Evolutionary conservation across 2,888 invertebrate genomes (phyloP).

Genomic region (Himalopsyche anomala): DNA sequence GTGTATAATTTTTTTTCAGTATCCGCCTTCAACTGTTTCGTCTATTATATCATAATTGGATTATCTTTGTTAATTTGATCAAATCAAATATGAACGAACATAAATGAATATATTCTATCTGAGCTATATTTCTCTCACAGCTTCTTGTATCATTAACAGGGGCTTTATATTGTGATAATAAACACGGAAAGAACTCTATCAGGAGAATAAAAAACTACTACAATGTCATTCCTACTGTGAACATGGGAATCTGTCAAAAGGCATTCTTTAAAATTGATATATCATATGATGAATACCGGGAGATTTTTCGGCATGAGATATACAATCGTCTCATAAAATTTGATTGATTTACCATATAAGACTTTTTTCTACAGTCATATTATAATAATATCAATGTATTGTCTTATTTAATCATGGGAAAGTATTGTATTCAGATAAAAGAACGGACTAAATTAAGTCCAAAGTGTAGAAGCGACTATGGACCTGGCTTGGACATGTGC

Average conservation of each 20-base stretch:
- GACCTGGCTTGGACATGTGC: no score
- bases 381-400: no score
- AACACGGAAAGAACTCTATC: neutral
- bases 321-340: neutral
- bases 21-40: constrained; percentile 57
- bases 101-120: neutral
- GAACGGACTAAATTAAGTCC: no score
- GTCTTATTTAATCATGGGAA: no score
- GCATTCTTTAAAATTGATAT: constrained; percentile 23
- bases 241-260: constrained; percentile 29
- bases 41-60: constrained; percentile 60
- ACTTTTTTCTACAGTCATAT: no score
- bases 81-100: neutral
- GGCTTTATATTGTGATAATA: constrained; percentile 43
- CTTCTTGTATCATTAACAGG: constrained; percentile 46
- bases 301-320: neutral
- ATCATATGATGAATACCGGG: neutral
- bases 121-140: constrained; percentile 14
- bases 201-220: neutral
- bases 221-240: constrained; percentile 49
- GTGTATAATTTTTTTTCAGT: constrained; percentile 11
- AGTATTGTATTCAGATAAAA: no score
- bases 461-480: no score
- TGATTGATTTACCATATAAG: neutral
- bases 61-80: constrained; percentile 49